Evolutionary conservation across 2,113 vertebrate genomes (phyloP).

Genomic region (Dromas ardeola): DNA sequence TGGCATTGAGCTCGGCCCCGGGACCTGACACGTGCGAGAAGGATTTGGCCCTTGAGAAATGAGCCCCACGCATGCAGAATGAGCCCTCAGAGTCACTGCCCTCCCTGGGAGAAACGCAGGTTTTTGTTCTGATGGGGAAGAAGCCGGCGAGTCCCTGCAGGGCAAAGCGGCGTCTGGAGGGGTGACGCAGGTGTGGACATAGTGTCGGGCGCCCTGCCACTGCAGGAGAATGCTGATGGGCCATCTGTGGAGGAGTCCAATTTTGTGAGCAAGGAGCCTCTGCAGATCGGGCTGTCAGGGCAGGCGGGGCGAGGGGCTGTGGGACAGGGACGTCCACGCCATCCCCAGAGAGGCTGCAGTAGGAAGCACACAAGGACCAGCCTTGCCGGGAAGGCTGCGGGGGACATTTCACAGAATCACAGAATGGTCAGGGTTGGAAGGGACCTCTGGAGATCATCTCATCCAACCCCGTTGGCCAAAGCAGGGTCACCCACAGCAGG

Average conservation of each 20-base stretch:
- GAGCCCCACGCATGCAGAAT: not conserved
- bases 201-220: rapidly evolving
- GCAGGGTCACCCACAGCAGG: no score
- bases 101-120: not conserved
- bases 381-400: rapidly evolving
- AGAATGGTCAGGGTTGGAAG: no score
- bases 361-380: not conserved
- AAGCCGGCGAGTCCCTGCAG: not conserved
- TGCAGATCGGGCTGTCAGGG: not conserved
- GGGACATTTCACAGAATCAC: not conserved
- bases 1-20: not conserved
- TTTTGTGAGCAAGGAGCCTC: rapidly evolving
- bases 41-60: not conserved
- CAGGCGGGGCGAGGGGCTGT: not conserved
- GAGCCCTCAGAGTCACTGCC: not conserved
- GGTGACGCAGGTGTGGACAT: rapidly evolving
- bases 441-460: no score
- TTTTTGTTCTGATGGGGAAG: not conserved
- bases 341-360: not conserved
- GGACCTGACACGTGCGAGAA: rapidly evolving
- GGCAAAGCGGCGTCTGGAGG: rapidly evolving
- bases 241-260: not conserved
- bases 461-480: no score
- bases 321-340: not conserved
- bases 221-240: not conserved